Evolutionary conservation across 2,888 invertebrate species (phyloP).

Genomic region (Chelonus formosanus): DNA sequence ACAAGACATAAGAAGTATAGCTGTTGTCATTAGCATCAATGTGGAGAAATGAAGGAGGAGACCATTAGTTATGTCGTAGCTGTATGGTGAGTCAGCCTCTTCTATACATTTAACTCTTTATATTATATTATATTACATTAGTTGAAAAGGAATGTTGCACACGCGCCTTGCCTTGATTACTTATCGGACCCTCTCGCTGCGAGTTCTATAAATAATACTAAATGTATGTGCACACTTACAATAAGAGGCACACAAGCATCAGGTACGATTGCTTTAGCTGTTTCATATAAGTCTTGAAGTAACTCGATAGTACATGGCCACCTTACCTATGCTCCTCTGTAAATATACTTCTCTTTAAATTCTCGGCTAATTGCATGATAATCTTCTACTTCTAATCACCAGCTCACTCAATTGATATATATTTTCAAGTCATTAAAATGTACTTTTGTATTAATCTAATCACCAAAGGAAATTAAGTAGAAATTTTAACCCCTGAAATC

Average conservation of each 20-base stretch:
- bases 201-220: conserved; percentile 49
- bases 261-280: background rate
- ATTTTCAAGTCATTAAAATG: too few relatives aligned
- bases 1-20: conserved; percentile 1
- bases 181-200: conserved; percentile 47
- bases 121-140: conserved; percentile 4
- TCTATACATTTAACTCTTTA: conserved; percentile 2
- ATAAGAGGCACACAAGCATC: background rate
- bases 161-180: conserved; percentile 54
- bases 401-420: too few relatives aligned
- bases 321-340: too few relatives aligned
- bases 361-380: too few relatives aligned
- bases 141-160: conserved; percentile 49
- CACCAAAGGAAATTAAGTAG: too few relatives aligned
- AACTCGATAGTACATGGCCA: too few relatives aligned
- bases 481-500: too few relatives aligned
- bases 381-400: too few relatives aligned
- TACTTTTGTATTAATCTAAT: too few relatives aligned
- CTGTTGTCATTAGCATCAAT: conserved; percentile 14
- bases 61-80: background rate
- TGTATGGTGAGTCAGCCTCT: conserved; percentile 13
- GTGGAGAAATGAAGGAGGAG: background rate
- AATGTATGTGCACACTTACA: conserved; percentile 34
- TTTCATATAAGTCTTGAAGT: conserved; percentile 2
- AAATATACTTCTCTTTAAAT: too few relatives aligned